Percentiles rank a stretch among this genome's conserved stretches.
Conservation (phyloP, 1,140 invertebrate species). For the Helicoverpa armigera region DNA sequence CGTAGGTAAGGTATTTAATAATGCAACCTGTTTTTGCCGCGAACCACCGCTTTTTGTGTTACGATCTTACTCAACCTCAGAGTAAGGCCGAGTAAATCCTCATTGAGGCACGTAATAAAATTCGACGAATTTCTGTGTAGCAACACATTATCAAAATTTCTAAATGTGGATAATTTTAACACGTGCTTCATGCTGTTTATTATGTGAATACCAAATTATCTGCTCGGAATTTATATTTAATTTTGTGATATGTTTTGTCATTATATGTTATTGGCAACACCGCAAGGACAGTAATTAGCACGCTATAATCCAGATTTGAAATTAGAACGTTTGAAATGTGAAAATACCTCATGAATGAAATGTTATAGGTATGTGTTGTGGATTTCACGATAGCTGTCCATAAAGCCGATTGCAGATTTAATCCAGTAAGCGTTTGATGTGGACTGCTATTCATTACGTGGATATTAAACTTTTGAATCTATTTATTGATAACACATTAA, state of each 20-base stretch:
- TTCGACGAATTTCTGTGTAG: neutral
- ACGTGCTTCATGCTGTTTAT: too few species aligned
- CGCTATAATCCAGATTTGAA: neutral
- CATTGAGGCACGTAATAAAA: slow-evolving; percentile 4
- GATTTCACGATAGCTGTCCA: neutral
- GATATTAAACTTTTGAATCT: neutral
- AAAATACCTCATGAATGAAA: slow-evolving; percentile 1
- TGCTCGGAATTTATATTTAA: too few species aligned
- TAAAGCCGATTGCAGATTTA: slow-evolving; percentile 1
- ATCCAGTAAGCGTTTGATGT: neutral
- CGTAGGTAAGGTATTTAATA: slow-evolving; percentile 23
- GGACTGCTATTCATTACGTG: neutral
- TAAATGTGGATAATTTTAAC: too few species aligned
- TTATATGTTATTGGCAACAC: neutral
- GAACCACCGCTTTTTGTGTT: neutral
- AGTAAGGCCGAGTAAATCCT: neutral
- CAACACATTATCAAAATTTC: too few species aligned
- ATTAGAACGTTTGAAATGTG: neutral
- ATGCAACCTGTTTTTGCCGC: slow-evolving; percentile 29
- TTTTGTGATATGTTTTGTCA: too few species aligned
- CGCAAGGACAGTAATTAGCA: neutral
- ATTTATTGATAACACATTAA: neutral
- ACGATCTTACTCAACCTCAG: slow-evolving; percentile 14
- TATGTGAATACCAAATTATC: too few species aligned
- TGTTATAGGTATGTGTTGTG: neutral